phyloP scores from a whole-genome alignment of 2,797 vertebrate species.

The Rhadinocentrus ornatus region DNA sequence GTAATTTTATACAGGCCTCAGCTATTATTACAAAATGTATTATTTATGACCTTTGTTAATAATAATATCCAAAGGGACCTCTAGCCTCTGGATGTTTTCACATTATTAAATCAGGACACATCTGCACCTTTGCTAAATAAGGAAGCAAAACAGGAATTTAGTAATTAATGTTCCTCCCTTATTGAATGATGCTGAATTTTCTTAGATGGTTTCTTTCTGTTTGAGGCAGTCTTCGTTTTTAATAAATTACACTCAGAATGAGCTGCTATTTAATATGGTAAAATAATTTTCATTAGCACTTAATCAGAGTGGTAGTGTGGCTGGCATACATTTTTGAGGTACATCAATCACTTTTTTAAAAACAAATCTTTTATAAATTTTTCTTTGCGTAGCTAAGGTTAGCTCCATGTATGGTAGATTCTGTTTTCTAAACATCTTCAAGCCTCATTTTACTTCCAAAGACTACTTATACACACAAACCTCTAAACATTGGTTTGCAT shows the following conservation, averaged over 20 bases:
- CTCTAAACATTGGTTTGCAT: not conserved
- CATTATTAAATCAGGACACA: not conserved
- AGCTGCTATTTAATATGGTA: no score
- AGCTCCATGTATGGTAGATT: no score
- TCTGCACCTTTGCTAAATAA: not conserved
- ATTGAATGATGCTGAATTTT: not conserved
- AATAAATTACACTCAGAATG: not conserved
- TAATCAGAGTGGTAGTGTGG: no score
- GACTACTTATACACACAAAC: not conserved
- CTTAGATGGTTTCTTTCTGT: not conserved
- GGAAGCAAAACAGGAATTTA: not conserved
- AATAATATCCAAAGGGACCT: not conserved
- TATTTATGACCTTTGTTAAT: not conserved
- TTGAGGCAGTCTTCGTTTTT: constrained; percentile 2
- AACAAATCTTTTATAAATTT: not conserved
- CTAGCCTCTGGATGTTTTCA: not conserved
- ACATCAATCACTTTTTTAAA: not conserved
- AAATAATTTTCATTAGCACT: not conserved
- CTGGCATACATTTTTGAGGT: not conserved
- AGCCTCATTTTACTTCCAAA: no score
- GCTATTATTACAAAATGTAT: not conserved
- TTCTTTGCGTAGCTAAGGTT: not conserved
- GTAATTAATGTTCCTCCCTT: constrained; percentile 2
- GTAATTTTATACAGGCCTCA: not conserved
- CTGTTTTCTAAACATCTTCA: no score